Percentiles rank a stretch among this genome's conserved stretches.
These are phyloP conservation scores for Thelaira solivaga DNA, from an alignment of 2,888 invertebrate genomes.

Conservation along the genomic window DNA sequence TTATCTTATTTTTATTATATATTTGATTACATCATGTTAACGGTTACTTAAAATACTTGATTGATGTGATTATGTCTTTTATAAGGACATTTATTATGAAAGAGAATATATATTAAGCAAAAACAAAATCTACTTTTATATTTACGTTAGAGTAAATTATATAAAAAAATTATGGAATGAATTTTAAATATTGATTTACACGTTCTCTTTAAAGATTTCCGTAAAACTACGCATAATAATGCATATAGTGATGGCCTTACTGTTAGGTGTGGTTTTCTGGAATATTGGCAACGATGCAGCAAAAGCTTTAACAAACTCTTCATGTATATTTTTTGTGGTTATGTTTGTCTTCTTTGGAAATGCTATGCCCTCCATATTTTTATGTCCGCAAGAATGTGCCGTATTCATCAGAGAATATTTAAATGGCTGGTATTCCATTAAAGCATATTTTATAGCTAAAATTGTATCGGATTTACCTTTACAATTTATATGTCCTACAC, in stretches of 20 bases:
- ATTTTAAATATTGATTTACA: not conserved
- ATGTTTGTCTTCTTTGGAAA: conserved; percentile 96
- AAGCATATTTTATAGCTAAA: conserved; percentile 88
- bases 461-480: conserved; percentile 87
- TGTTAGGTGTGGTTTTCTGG: conserved; percentile 89
- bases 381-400: conserved; percentile 89
- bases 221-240: conserved; percentile 84
- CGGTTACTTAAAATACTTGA: too few species aligned
- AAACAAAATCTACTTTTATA: too few species aligned
- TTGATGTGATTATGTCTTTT: too few species aligned
- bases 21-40: too few species aligned
- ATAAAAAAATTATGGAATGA: not conserved
- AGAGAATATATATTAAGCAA: too few species aligned
- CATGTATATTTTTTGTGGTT: conserved; percentile 91
- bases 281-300: conserved; percentile 90
- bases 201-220: conserved; percentile 66
- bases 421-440: conserved; percentile 91
- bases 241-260: conserved; percentile 86
- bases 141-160: too few species aligned
- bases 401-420: conserved; percentile 89
- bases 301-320: conserved; percentile 89
- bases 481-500: conserved; percentile 85
- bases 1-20: too few species aligned
- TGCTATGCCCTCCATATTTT: conserved; percentile 90
- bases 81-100: too few species aligned